phyloP scores from a whole-genome alignment of 2,888 invertebrate genomes.

The Cheilosia vernalis region DNA sequence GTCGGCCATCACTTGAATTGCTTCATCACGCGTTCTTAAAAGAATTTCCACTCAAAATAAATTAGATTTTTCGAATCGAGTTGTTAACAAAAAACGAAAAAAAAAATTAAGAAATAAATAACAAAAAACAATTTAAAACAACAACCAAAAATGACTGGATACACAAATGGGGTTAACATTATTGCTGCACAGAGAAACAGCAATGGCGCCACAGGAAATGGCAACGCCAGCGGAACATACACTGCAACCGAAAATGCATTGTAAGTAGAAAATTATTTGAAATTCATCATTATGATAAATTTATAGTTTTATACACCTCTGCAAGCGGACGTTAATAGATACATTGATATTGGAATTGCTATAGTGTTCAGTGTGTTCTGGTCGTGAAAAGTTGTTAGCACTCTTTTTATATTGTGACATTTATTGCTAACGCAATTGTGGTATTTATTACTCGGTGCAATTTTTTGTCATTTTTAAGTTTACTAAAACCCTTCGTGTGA shows the following conservation, averaged over 20 bases:
- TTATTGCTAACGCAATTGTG: no score
- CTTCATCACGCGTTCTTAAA: constrained; percentile 20
- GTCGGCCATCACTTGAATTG: constrained; percentile 31
- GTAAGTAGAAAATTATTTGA: constrained; percentile 76
- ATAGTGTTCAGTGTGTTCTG: not conserved
- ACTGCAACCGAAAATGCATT: constrained; percentile 78
- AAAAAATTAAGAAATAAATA: not conserved
- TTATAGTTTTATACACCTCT: constrained; percentile 17
- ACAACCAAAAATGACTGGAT: constrained; percentile 78
- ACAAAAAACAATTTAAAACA: constrained; percentile 16
- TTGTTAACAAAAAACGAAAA: not conserved
- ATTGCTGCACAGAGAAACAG: constrained; percentile 67
- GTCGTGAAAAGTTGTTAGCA: constrained; percentile 1
- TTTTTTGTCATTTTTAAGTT: no score
- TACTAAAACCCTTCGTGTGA: no score
- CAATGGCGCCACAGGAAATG: constrained; percentile 75
- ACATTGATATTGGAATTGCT: not conserved
- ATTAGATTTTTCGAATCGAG: not conserved
- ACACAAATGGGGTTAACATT: constrained; percentile 75
- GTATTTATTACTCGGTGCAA: no score
- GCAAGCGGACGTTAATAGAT: constrained; percentile 25
- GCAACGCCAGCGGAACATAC: constrained; percentile 77
- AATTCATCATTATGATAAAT: constrained; percentile 17
- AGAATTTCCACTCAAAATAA: not conserved
- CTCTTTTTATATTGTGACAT: not conserved